Evolutionary conservation across 2,113 vertebrate species (phyloP).

Genomic region (Oryzias javanicus): DNA sequence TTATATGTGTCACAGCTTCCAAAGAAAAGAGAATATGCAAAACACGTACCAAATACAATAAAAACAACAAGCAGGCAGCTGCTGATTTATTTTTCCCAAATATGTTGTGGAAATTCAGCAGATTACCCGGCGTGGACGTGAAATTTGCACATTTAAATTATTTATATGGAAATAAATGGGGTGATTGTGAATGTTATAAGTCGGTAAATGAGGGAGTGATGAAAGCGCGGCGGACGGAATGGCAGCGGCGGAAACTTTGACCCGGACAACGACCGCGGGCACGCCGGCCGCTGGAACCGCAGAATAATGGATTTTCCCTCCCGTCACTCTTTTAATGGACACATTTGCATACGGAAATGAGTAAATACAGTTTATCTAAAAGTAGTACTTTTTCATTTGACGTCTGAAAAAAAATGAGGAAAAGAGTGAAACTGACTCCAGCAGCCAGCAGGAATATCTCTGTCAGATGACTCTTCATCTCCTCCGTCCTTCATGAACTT

Average conservation of each 20-base stretch:
- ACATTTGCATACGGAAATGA: constrained; percentile 71
- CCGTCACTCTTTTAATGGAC: constrained; percentile 63
- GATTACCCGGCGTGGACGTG: constrained; percentile 53
- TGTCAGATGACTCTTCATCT: constrained; percentile 27
- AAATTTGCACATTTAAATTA: constrained; percentile 61
- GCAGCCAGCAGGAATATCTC: constrained; percentile 18
- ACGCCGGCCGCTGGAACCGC: constrained; percentile 32
- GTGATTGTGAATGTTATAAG: constrained; percentile 37
- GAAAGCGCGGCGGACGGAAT: constrained; percentile 57
- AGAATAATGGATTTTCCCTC: constrained; percentile 55
- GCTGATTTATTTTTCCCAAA: constrained; percentile 1
- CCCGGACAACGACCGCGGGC: constrained; percentile 48
- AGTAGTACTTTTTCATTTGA: constrained; percentile 47
- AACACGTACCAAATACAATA: constrained; percentile 32
- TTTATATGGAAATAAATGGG: constrained; percentile 68
- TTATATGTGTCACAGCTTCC: constrained; percentile 1
- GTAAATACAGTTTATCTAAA: constrained; percentile 68
- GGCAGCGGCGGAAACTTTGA: constrained; percentile 56
- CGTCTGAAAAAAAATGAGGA: constrained; percentile 43
- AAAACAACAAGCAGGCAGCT: constrained; percentile 47
- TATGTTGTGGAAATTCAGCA: constrained; percentile 36
- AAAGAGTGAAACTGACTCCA: constrained; percentile 53
- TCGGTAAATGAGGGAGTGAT: constrained; percentile 60
- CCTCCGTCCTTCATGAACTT: no score
- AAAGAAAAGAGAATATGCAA: constrained; percentile 18